phyloP scores from a whole-genome alignment of 2,797 vertebrate species.

The Taeniopygia guttata region DNA sequence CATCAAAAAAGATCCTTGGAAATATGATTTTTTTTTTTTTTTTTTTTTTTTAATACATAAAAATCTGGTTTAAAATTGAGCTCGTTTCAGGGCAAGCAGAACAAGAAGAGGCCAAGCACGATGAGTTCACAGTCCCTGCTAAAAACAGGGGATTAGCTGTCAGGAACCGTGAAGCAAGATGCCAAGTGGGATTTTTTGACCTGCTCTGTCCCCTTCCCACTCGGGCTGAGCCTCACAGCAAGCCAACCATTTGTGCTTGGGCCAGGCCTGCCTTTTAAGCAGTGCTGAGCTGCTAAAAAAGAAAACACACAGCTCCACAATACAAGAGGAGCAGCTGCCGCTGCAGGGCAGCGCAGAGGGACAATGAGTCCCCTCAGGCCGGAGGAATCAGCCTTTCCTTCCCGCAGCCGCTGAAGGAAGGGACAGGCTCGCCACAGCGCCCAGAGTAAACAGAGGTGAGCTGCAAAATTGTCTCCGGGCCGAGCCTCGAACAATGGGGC shows the following conservation, averaged over 20 bases:
- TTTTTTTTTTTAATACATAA: not conserved
- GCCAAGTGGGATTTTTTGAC: constrained; percentile 6
- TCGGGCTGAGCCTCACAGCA: not conserved
- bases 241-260: not conserved
- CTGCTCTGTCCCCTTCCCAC: not conserved
- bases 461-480: not conserved
- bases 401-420: not conserved
- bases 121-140: not conserved
- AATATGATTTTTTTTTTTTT: not conserved
- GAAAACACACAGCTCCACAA: not conserved
- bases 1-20: not conserved
- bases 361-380: constrained; percentile 28
- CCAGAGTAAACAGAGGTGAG: constrained; percentile 43
- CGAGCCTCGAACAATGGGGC: constrained; percentile 13
- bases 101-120: not conserved
- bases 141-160: not conserved
- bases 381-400: constrained; percentile 10
- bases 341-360: not conserved
- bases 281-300: not conserved
- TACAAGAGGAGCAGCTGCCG: not conserved
- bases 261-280: constrained; percentile 10
- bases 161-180: not conserved
- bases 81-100: not conserved
- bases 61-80: not conserved
- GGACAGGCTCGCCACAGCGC: not conserved